phyloP scores from a whole-genome alignment of 1,140 invertebrate species.

The Manduca sexta region DNA sequence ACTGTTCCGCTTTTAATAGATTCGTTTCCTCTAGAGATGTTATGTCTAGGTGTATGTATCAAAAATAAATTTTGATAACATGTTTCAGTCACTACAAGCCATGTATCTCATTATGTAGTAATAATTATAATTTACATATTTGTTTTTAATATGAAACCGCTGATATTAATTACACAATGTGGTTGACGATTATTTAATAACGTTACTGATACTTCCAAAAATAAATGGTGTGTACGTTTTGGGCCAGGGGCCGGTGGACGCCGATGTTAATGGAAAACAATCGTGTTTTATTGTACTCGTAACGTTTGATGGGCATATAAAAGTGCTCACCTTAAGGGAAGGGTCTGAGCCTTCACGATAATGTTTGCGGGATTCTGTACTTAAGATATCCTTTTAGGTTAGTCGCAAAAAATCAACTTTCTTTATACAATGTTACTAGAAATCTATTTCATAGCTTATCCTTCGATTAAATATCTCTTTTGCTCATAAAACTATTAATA shows the following conservation, averaged over 20 bases:
- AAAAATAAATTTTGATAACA: too few species aligned
- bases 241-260: slow-evolving; percentile 12
- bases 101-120: too few species aligned
- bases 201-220: not conserved
- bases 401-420: slow-evolving; percentile 50
- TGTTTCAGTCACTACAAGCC: too few species aligned
- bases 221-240: slow-evolving; percentile 12
- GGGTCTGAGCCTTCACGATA: slow-evolving; percentile 49
- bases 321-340: slow-evolving; percentile 59
- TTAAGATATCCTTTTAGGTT: slow-evolving; percentile 51
- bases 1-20: too few species aligned
- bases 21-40: too few species aligned
- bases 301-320: slow-evolving; percentile 63
- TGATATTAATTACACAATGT: too few species aligned
- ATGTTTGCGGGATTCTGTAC: slow-evolving; percentile 46
- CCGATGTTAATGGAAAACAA: slow-evolving; percentile 66
- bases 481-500: not conserved
- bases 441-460: slow-evolving; percentile 18
- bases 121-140: too few species aligned
- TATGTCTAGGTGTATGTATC: too few species aligned
- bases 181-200: too few species aligned
- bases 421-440: slow-evolving; percentile 31
- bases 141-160: too few species aligned
- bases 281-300: slow-evolving; percentile 66
- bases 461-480: slow-evolving; percentile 18